phyloP scores from a whole-genome alignment of 2,113 vertebrate species.

The Isichthys henryi region DNA sequence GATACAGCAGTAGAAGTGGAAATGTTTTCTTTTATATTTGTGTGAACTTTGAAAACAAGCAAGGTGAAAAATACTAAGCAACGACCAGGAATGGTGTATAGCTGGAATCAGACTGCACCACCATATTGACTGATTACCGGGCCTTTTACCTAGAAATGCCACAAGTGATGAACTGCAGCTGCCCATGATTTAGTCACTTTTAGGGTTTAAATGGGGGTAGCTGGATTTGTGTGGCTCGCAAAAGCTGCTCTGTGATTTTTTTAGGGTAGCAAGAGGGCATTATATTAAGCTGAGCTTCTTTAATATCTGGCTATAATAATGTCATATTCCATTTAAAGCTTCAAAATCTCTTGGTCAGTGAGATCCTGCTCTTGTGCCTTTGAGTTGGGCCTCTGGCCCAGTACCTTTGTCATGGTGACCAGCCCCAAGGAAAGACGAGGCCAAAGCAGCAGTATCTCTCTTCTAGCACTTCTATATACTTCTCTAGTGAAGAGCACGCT shows the following conservation, averaged over 20 bases:
- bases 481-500: neutral
- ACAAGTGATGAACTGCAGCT: neutral
- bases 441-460: neutral
- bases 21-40: neutral
- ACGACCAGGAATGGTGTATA: neutral
- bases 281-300: neutral
- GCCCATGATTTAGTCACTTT: neutral
- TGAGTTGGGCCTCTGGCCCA: neutral
- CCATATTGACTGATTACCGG: neutral
- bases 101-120: neutral
- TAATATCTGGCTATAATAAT: neutral
- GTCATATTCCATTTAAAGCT: neutral
- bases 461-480: neutral
- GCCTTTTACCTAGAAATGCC: neutral
- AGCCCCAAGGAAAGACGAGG: neutral
- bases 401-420: neutral
- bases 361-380: neutral
- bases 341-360: neutral
- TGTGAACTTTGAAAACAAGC: neutral
- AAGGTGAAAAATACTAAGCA: neutral
- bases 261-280: neutral
- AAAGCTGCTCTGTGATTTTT: neutral
- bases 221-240: neutral
- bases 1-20: neutral
- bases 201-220: neutral